Conservation (phyloP, 1,140 invertebrate genomes). For the Physella acuta region DNA sequence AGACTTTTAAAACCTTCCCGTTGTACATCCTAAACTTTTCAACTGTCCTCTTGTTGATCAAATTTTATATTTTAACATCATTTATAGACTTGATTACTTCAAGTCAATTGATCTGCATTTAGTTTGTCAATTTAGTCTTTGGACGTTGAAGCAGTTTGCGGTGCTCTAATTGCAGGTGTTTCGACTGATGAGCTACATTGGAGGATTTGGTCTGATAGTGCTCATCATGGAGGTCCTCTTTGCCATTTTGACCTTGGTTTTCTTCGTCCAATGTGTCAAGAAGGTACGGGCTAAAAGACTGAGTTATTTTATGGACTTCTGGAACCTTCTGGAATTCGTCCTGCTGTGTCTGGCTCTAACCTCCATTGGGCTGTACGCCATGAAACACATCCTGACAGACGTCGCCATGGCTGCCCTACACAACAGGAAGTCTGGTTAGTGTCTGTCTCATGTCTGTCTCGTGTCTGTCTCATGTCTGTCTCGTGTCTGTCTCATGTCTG, state of each 20-base stretch:
- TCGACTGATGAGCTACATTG: slow-evolving; percentile 57
- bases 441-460: too few species aligned
- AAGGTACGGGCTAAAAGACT: slow-evolving; percentile 52
- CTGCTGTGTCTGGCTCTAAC: slow-evolving; percentile 58
- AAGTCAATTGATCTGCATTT: too few species aligned
- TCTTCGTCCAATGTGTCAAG: slow-evolving; percentile 50
- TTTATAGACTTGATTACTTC: too few species aligned
- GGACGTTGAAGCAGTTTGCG: too few species aligned
- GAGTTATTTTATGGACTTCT: slow-evolving; percentile 62
- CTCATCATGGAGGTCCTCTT: slow-evolving; percentile 56
- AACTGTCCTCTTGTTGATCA: too few species aligned
- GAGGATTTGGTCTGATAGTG: slow-evolving; percentile 56
- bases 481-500: too few species aligned
- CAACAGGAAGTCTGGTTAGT: slow-evolving; percentile 51
- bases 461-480: too few species aligned
- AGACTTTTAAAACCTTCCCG: too few species aligned
- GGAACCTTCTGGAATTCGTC: slow-evolving; percentile 62
- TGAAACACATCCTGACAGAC: slow-evolving; percentile 59
- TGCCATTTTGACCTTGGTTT: slow-evolving; percentile 53
- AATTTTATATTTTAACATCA: too few species aligned
- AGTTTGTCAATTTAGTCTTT: not conserved
- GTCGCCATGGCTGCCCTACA: slow-evolving; percentile 58
- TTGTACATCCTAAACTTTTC: too few species aligned
- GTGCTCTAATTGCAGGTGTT: slow-evolving; percentile 52
- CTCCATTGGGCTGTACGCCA: slow-evolving; percentile 61